A percentile compares a stretch with the other conserved stretches of the same genome.
Conservation (phyloP, 2,113 vertebrate species). For the Semicossyphus pulcher region DNA sequence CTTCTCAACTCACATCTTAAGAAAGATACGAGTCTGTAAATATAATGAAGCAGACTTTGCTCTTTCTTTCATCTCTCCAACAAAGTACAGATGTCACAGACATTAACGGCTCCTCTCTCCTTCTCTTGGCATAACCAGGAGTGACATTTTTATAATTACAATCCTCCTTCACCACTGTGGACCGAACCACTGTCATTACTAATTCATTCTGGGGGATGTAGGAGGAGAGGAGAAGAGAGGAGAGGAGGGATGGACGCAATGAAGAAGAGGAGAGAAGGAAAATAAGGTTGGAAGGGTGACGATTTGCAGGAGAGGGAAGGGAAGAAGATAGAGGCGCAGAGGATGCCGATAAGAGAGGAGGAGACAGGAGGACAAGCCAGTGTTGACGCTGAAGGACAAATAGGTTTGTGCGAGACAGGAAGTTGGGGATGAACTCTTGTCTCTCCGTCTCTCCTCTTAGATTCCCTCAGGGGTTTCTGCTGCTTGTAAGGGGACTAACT, state of each 20-base stretch:
- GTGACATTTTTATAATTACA: conserved; percentile 78
- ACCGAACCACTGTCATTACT: conserved; percentile 66
- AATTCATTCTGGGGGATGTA: conserved; percentile 50
- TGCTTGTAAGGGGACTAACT: conserved; percentile 35
- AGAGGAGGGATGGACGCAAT: background rate
- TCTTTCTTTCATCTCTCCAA: conserved; percentile 13
- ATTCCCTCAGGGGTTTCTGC: conserved; percentile 40
- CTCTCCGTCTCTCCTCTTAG: conserved; percentile 8
- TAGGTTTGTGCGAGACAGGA: conserved; percentile 18
- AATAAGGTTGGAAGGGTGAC: background rate
- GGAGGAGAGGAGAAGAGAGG: background rate
- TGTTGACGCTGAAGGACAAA: conserved; percentile 71
- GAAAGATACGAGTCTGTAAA: conserved; percentile 15
- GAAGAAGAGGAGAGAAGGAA: background rate
- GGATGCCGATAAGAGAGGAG: conserved; percentile 1
- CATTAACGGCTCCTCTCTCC: conserved; percentile 35
- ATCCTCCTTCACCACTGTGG: conserved; percentile 60
- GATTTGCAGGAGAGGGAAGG: background rate
- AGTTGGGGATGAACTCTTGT: conserved; percentile 52
- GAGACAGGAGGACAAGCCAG: conserved; percentile 37
- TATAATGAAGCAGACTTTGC: conserved; percentile 34
- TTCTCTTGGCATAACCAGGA: conserved; percentile 65
- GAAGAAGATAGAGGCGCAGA: conserved; percentile 1
- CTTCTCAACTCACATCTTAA: background rate
- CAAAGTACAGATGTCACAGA: conserved; percentile 40